Conservation (phyloP, 2,888 invertebrate species). For the Cheilosia vernalis region DNA sequence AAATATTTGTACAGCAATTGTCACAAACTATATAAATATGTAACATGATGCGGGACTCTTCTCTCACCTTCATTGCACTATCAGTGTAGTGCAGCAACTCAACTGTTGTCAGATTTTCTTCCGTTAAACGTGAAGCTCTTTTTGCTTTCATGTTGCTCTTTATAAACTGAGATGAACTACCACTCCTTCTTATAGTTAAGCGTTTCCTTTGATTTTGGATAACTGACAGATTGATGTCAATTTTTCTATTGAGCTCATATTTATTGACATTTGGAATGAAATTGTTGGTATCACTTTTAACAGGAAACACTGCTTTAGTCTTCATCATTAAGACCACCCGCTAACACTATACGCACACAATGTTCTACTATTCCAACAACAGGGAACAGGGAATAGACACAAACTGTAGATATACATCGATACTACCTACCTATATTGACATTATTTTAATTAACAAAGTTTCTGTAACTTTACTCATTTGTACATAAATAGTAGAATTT, state of each 20-base stretch:
- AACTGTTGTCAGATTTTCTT: slow-evolving; percentile 6
- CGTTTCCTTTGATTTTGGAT: slow-evolving; percentile 13
- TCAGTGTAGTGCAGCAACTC: slow-evolving; percentile 36
- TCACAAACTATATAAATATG: too few relatives aligned
- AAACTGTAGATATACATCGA: background rate
- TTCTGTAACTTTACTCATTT: too few relatives aligned
- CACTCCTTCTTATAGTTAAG: background rate
- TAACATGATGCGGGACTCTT: too few relatives aligned
- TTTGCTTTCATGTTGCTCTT: background rate
- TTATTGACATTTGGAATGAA: slow-evolving; percentile 11
- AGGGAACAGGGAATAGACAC: background rate
- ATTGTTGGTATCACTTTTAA: background rate
- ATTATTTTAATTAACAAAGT: background rate
- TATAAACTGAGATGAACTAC: background rate
- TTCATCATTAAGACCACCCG: slow-evolving; percentile 8
- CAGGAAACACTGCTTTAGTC: slow-evolving; percentile 20
- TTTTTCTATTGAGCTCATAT: slow-evolving; percentile 28
- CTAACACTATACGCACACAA: background rate
- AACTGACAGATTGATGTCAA: slow-evolving; percentile 1
- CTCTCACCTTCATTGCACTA: slow-evolving; percentile 53
- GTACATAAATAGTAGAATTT: background rate
- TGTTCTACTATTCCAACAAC: background rate
- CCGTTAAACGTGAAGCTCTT: background rate
- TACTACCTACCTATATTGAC: too few relatives aligned
- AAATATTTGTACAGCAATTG: background rate